Conservation (phyloP, 2,797 vertebrate genomes). For the Nasua narica region DNA sequence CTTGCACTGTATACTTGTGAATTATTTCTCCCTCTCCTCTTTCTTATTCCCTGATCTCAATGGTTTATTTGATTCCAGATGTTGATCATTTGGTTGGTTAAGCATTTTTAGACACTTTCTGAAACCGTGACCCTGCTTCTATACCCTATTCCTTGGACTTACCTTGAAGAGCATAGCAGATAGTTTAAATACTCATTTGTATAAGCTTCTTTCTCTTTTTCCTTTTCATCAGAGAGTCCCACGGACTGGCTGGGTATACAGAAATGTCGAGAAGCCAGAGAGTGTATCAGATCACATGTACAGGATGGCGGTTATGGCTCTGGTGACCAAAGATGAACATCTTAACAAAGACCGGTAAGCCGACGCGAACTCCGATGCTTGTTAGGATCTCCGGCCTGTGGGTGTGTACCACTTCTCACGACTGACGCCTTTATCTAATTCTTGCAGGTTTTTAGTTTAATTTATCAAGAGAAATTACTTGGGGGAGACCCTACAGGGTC, state of each 20-base stretch:
- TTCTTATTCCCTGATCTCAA: background rate
- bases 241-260: slow-evolving; percentile 97
- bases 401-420: background rate
- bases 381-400: background rate
- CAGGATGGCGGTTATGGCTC: slow-evolving; percentile 97
- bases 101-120: background rate
- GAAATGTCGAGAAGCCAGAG: slow-evolving; percentile 91
- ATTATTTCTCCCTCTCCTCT: background rate
- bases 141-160: background rate
- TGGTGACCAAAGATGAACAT: slow-evolving; percentile 90
- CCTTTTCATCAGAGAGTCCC: slow-evolving; percentile 87
- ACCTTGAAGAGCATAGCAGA: background rate
- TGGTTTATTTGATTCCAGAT: background rate
- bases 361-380: background rate
- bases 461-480: background rate
- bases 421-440: background rate
- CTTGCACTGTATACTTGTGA: background rate
- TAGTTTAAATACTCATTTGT: background rate
- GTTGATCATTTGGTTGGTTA: background rate
- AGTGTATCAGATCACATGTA: slow-evolving; percentile 99
- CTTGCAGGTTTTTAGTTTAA: background rate
- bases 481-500: background rate
- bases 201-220: background rate
- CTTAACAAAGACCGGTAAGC: slow-evolving; percentile 93
- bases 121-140: background rate